Percentiles rank a stretch among this genome's conserved stretches.
These are phyloP conservation scores for Betta splendens DNA, from an alignment of 2,797 vertebrate species.

Conservation along the genomic window DNA sequence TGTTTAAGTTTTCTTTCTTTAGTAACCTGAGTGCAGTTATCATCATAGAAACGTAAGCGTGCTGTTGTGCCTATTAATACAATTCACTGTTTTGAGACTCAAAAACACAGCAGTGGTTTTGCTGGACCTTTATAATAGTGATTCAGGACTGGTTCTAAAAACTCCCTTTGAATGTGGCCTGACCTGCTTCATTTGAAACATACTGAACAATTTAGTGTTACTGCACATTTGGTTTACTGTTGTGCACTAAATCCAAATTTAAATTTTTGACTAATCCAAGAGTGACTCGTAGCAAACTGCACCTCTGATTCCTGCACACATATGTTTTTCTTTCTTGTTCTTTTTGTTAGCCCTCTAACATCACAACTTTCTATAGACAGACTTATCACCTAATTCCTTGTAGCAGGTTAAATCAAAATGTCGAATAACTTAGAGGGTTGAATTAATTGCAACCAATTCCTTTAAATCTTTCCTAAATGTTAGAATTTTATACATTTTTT, in stretches of 20 bases:
- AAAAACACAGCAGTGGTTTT: background rate
- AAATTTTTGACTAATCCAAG: conserved; percentile 8
- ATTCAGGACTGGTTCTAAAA: background rate
- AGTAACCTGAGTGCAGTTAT: background rate
- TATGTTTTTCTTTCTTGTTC: too few species aligned
- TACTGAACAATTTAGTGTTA: background rate
- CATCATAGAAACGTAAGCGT: background rate
- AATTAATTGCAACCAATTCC: background rate
- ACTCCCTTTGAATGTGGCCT: background rate
- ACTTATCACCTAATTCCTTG: conserved; percentile 4
- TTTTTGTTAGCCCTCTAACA: background rate
- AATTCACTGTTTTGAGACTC: background rate
- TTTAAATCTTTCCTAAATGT: background rate
- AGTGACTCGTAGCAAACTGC: conserved; percentile 11
- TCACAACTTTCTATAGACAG: background rate
- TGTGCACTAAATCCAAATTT: conserved; percentile 10
- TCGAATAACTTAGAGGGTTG: background rate
- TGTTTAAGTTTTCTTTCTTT: background rate
- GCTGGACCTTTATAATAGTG: background rate
- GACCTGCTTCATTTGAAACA: conserved; percentile 8
- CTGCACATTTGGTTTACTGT: conserved; percentile 18
- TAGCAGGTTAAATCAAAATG: too few species aligned
- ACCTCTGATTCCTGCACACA: background rate
- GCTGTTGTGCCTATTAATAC: background rate
- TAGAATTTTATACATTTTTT: too few species aligned